phyloP scores from a whole-genome alignment of 2,113 vertebrate genomes.

The Telmatochromis sp. region DNA sequence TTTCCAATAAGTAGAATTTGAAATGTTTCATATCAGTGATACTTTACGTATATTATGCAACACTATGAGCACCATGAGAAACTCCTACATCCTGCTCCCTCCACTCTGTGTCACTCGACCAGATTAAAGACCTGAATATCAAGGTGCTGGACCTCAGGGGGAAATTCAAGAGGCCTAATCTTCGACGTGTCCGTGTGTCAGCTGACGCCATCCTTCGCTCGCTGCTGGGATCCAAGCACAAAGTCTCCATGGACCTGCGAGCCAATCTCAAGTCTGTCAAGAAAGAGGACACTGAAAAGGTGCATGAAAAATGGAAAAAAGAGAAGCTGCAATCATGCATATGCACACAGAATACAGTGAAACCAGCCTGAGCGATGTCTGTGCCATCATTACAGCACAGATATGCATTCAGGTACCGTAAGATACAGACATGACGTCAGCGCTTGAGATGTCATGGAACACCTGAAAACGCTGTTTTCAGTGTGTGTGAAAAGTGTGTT shows the following conservation, averaged over 20 bases:
- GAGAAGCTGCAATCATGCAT: background rate
- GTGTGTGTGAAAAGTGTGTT: slow-evolving; percentile 26
- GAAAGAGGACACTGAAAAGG: slow-evolving; percentile 95
- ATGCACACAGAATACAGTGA: background rate
- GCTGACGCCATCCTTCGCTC: slow-evolving; percentile 92
- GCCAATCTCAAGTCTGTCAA: slow-evolving; percentile 96
- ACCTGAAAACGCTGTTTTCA: background rate
- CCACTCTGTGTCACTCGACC: background rate
- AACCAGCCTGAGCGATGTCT: background rate
- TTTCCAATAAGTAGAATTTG: background rate
- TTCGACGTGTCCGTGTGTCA: slow-evolving; percentile 84
- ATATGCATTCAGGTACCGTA: background rate
- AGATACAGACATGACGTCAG: background rate
- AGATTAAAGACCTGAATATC: slow-evolving; percentile 90
- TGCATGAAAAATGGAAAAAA: slow-evolving; percentile 10
- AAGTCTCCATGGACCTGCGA: slow-evolving; percentile 92
- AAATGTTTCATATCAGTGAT: background rate
- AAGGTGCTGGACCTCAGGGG: slow-evolving; percentile 90
- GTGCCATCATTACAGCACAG: background rate
- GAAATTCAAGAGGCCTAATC: slow-evolving; percentile 87
- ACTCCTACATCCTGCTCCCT: background rate
- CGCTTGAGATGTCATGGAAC: background rate
- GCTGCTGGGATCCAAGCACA: slow-evolving; percentile 92
- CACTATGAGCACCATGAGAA: background rate
- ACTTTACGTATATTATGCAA: background rate